These are phyloP conservation scores for Trinorchestia longiramus DNA, from an alignment of 1,140 invertebrate genomes.

Conservation along the genomic window DNA sequence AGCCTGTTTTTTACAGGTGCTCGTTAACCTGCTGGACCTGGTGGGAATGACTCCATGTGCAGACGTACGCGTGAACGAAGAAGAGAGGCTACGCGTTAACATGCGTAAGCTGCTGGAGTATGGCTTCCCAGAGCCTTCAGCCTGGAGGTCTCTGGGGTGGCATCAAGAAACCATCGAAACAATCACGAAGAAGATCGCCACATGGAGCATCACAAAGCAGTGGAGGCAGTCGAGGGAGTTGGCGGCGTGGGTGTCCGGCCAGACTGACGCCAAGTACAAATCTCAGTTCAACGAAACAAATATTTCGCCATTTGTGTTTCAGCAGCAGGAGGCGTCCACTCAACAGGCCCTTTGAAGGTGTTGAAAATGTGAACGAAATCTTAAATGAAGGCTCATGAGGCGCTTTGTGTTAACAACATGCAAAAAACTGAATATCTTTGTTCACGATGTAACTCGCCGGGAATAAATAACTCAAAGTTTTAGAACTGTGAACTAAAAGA, in stretches of 20 bases:
- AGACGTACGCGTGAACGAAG: slow-evolving; percentile 63
- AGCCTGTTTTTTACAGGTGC: slow-evolving; percentile 56
- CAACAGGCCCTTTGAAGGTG: neutral
- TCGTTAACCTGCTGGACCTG: slow-evolving; percentile 65
- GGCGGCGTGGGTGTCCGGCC: neutral
- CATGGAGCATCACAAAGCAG: slow-evolving; percentile 25
- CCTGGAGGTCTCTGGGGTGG: slow-evolving; percentile 57
- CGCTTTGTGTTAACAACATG: neutral
- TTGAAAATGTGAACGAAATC: neutral
- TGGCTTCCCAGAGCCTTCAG: slow-evolving; percentile 61
- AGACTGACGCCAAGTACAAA: neutral
- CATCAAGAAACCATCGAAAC: slow-evolving; percentile 23
- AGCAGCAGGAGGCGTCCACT: neutral
- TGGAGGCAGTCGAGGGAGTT: slow-evolving; percentile 4
- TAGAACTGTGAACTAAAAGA: neutral
- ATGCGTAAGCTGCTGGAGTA: slow-evolving; percentile 66
- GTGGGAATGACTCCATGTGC: slow-evolving; percentile 65
- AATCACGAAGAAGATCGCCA: slow-evolving; percentile 8
- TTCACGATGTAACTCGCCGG: neutral
- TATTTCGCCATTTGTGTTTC: neutral
- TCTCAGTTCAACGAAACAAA: neutral
- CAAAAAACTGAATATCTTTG: neutral
- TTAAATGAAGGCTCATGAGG: neutral
- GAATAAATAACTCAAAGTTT: neutral
- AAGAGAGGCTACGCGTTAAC: slow-evolving; percentile 65